Evolutionary conservation across 2,888 invertebrate genomes (phyloP).

Genomic region (Phyllotreta cruciferae): DNA sequence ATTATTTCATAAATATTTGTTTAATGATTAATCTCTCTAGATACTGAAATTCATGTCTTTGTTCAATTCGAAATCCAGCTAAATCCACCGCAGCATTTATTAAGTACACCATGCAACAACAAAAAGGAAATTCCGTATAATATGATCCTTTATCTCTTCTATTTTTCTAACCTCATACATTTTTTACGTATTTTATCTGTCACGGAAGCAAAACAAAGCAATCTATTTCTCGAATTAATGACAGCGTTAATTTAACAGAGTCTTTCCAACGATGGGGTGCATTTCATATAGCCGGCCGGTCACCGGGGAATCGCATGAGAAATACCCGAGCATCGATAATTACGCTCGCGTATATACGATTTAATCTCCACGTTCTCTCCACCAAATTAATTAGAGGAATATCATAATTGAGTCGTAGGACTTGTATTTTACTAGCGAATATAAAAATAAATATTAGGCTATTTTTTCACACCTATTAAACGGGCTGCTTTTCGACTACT

Average conservation of each 20-base stretch:
- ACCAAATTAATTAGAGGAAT: slow-evolving; percentile 50
- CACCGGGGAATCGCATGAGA: slow-evolving; percentile 51
- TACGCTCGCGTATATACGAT: slow-evolving; percentile 47
- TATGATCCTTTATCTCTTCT: slow-evolving; percentile 12
- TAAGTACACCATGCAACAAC: slow-evolving; percentile 5
- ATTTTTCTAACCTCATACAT: slow-evolving; percentile 27
- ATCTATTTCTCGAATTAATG: slow-evolving; percentile 41
- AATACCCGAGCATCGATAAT: slow-evolving; percentile 46
- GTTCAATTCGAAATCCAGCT: neutral
- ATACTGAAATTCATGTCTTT: no score
- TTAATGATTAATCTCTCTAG: no score
- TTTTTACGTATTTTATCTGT: slow-evolving; percentile 31
- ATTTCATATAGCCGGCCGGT: slow-evolving; percentile 46
- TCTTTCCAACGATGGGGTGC: slow-evolving; percentile 47
- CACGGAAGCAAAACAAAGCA: slow-evolving; percentile 40
- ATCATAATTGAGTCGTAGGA: slow-evolving; percentile 46
- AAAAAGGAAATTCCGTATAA: neutral
- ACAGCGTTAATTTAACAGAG: slow-evolving; percentile 52
- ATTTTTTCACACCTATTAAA: slow-evolving; percentile 29
- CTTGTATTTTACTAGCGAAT: slow-evolving; percentile 33
- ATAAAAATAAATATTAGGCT: slow-evolving; percentile 27
- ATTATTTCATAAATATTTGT: no score
- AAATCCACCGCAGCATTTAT: slow-evolving; percentile 5
- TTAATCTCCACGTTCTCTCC: slow-evolving; percentile 44
- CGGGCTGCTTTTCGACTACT: slow-evolving; percentile 4